Conservation (phyloP, 2,113 vertebrate genomes). For the Sapajus apella region DNA sequence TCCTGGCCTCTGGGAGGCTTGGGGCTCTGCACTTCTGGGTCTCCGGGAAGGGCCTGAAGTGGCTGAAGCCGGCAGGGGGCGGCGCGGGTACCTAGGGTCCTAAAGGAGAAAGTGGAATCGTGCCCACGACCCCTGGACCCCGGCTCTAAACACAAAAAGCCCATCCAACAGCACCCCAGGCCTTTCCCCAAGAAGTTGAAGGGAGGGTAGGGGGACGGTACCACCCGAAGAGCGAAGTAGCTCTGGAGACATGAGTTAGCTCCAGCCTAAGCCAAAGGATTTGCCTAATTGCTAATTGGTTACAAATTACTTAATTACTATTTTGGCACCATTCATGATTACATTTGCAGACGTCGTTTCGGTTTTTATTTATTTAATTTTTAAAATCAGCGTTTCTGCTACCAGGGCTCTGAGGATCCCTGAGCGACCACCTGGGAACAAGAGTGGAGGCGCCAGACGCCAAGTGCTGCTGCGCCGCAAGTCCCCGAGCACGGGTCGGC, state of each 20-base stretch:
- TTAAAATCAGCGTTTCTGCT: not conserved
- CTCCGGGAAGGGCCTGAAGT: not conserved
- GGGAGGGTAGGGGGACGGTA: not conserved
- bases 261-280: slow-evolving; percentile 48
- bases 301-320: slow-evolving; percentile 83
- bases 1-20: not conserved
- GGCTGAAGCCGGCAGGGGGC: slow-evolving; percentile 65
- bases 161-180: too few species aligned
- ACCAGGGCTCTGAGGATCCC: not conserved
- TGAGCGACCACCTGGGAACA: not conserved
- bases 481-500: not conserved
- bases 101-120: not conserved
- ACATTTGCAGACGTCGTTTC: slow-evolving; percentile 58
- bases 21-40: not conserved
- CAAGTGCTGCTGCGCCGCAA: not conserved
- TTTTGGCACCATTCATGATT: slow-evolving; percentile 74
- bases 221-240: not conserved
- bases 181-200: not conserved
- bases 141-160: not conserved
- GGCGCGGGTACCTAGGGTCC: not conserved
- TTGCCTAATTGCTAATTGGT: slow-evolving; percentile 80
- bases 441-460: not conserved
- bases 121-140: not conserved
- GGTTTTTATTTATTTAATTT: slow-evolving; percentile 24
- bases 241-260: not conserved